phyloP scores from a whole-genome alignment of 1,140 invertebrate species.

The Cephus cinctus region DNA sequence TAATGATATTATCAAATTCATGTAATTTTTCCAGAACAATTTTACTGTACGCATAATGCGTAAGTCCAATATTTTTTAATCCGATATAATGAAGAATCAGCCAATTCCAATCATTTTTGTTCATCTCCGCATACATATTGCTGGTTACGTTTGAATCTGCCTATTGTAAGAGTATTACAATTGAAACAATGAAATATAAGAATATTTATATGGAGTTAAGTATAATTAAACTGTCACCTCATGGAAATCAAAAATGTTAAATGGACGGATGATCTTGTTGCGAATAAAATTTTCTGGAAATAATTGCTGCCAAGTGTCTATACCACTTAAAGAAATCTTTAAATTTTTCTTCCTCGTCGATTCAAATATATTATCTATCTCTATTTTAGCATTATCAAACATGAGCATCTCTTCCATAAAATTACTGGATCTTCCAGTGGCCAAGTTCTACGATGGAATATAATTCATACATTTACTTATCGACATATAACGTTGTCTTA shows the following conservation, averaged over 20 bases:
- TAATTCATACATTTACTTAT: not conserved
- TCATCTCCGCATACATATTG: conserved; percentile 69
- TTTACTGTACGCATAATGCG: not conserved
- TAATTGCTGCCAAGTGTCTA: conserved; percentile 88
- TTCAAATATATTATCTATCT: conserved; percentile 78
- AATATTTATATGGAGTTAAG: too few relatives aligned
- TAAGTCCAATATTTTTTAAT: conserved; percentile 41
- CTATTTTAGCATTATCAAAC: conserved; percentile 67
- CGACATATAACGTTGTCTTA: not conserved
- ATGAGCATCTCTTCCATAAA: conserved; percentile 86
- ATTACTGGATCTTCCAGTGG: conserved; percentile 79
- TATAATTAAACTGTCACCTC: conserved; percentile 60
- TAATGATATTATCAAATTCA: not conserved
- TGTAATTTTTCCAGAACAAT: not conserved
- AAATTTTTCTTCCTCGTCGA: too few relatives aligned
- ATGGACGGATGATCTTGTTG: conserved; percentile 79
- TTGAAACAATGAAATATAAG: too few relatives aligned
- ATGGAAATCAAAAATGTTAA: conserved; percentile 88
- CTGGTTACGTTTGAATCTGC: conserved; percentile 88
- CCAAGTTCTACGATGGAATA: conserved; percentile 64
- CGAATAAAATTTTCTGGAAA: conserved; percentile 76
- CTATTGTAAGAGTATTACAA: conserved; percentile 49
- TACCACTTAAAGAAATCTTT: too few relatives aligned
- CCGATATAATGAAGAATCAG: conserved; percentile 91
- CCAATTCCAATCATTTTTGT: conserved; percentile 72